Evolutionary conservation across 2,888 invertebrate species (phyloP), one percentile per base, ranked within the genome.

Genomic region (Thecocarcelia acutangulata): DNA sequence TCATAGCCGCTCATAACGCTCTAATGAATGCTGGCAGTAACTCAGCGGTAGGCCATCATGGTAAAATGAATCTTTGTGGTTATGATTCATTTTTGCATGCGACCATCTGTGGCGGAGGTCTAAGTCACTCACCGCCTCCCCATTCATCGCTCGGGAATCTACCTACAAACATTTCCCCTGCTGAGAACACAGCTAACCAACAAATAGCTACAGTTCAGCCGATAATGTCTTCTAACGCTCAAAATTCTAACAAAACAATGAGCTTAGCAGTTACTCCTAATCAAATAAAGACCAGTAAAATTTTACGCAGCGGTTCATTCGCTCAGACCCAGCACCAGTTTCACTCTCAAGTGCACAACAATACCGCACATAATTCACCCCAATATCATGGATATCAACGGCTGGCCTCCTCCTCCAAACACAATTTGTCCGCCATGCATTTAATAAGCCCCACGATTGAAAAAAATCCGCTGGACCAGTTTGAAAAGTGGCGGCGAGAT

Each of bases 31-130:
- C 66, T 15, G 66, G 63, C n/a, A 24, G 52, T 3, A 37, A 12
- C 13, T 17, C 63, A 8, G 50, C 42, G 33, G 37, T 61, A 83
- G 86, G 86, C 85, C 92, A 86, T 40, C 88, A 88, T 84, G 89
- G 88, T 78, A 91, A 91, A 88, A 87, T 90, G 83, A 91, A 91
- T 87, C 88, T 91, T 37, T 91, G 91, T 83, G 91, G 91, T 83
- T 93, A 93, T 86, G 93, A 93, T 87, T 92, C 93, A 75, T 93
- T 93, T 87, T 88, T 93, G 74, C 93, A 93, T 87, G 93, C 93
- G 54, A 93, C 93, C 56, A 93, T 93, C 83, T 93, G 93, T 86
- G 88, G 90, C 69, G 88, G 89, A 48, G 87, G 87, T 33, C 72
- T 72, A 63, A 83, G 68, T 73, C 80, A 77, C 44, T 66, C 75